Base-by-base conservation (phyloP, 2,113 vertebrate species). In the Elanus axillaris region DNA sequence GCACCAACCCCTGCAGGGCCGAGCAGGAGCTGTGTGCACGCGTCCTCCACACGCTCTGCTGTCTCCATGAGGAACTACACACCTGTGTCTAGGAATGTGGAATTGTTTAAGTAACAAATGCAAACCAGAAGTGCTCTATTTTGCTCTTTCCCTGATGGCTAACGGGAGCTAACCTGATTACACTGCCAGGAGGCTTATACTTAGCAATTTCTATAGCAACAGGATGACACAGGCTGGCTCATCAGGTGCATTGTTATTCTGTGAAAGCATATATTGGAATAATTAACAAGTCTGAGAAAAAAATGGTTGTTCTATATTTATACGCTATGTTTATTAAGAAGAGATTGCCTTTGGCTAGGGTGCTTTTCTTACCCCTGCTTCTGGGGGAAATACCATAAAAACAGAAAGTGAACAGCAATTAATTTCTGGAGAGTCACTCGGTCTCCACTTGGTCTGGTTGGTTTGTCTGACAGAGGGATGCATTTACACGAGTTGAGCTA, bases 201-300 rank as follows among this genome's bases (percentile, higher is more conserved):
- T 53, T 26, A 55, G 22, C 42, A 76, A 88, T 75, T 95, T 78
- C 76, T 85, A 64, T 87, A 73, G 66, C 62, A 95, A 72, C 66
- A 2, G 21, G 27, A 29, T 74, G 59, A 69, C 43, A 93, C 20
- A 45, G 43, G 9, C 50, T 86, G 62, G 69, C 63, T 93, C 52
- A 74, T 89, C 58, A 67, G 56, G 53, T 76, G 27, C 43, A 76
- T 69, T 87, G 29, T 86, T 93, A 64, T 72, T 77, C 53, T 14
- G 19, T 71, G 77, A 90, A 92, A 85, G 26, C 15, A 53, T 80
- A 34, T n/a, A 67, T 36, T 42, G 72, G 15, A 94, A 91, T 84
- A 93, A 91, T 64, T 83, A 93, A 62, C n/a, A 71, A 63, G 22
- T 36, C 43, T 36, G 34, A 78, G 21, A 1, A 21, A 56, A 52